These are phyloP conservation scores for Caenorhabditis sp. DNA, from an alignment of 2,888 invertebrate species.

Conservation along the genomic window DNA sequence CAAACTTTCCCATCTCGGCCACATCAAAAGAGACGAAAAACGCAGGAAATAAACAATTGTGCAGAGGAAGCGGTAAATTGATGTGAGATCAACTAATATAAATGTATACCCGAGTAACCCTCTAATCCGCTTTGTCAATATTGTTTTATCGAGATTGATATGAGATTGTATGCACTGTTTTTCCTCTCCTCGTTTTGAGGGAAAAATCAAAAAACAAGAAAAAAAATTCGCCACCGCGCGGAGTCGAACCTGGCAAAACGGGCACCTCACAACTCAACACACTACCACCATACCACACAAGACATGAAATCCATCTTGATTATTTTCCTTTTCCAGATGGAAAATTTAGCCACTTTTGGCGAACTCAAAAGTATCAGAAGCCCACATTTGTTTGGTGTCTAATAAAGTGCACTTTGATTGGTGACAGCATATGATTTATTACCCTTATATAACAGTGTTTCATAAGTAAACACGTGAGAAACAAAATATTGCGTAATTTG, in stretches of 20 bases:
- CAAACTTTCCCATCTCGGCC: background rate
- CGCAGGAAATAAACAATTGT: background rate
- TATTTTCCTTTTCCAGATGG: no score
- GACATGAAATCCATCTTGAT: no score
- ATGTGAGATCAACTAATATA: background rate
- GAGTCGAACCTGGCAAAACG: no score
- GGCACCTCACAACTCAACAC: no score
- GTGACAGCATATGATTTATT: slow-evolving; percentile 1
- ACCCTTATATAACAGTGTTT: no score
- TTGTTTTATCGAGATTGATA: background rate
- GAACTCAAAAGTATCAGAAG: background rate
- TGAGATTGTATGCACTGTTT: background rate
- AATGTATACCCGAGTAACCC: background rate
- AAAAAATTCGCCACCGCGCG: no score
- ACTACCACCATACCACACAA: no score
- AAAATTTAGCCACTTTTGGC: no score
- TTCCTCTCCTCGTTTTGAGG: background rate
- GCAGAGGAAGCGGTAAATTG: slow-evolving; percentile 1
- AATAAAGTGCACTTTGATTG: background rate
- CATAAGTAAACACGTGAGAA: background rate
- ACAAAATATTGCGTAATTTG: background rate
- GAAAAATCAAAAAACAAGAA: background rate
- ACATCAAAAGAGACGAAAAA: background rate
- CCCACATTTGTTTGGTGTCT: background rate
- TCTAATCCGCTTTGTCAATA: background rate